Conservation (phyloP, 1,140 invertebrate genomes). For the Glossosoma conforme region DNA sequence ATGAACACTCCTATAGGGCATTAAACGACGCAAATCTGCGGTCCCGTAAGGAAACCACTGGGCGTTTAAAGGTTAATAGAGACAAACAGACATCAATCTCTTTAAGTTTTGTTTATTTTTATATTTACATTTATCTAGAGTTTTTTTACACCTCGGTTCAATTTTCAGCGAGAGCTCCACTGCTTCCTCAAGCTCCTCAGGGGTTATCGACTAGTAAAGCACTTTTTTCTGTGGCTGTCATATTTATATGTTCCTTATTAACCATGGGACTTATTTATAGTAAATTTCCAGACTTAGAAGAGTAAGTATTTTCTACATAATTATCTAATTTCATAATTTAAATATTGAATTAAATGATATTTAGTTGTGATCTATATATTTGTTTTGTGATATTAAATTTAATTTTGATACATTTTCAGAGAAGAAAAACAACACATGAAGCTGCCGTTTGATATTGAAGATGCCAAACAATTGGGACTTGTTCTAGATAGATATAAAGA, state of each 20-base stretch:
- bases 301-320: conserved; percentile 57
- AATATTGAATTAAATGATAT: conserved; percentile 13
- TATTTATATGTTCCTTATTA: conserved; percentile 61
- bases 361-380: conserved; percentile 7
- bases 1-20: too few relatives aligned
- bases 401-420: conserved; percentile 58
- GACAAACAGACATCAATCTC: too few relatives aligned
- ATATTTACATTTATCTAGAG: too few relatives aligned
- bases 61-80: too few relatives aligned
- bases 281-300: conserved; percentile 75
- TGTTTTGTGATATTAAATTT: conserved; percentile 18
- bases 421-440: conserved; percentile 85
- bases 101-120: too few relatives aligned
- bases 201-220: conserved; percentile 52
- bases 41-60: too few relatives aligned
- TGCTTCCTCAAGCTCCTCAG: too few relatives aligned
- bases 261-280: conserved; percentile 63
- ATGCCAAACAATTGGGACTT: conserved; percentile 91
- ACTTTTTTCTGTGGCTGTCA: conserved; percentile 53
- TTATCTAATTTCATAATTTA: conserved; percentile 15
- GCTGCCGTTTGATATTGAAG: conserved; percentile 89
- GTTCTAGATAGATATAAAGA: conserved; percentile 92
- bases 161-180: too few relatives aligned
- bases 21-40: too few relatives aligned
- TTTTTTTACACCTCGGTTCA: too few relatives aligned